Evolutionary conservation across 2,113 vertebrate species (phyloP).

Genomic region (Eolophus roseicapilla): DNA sequence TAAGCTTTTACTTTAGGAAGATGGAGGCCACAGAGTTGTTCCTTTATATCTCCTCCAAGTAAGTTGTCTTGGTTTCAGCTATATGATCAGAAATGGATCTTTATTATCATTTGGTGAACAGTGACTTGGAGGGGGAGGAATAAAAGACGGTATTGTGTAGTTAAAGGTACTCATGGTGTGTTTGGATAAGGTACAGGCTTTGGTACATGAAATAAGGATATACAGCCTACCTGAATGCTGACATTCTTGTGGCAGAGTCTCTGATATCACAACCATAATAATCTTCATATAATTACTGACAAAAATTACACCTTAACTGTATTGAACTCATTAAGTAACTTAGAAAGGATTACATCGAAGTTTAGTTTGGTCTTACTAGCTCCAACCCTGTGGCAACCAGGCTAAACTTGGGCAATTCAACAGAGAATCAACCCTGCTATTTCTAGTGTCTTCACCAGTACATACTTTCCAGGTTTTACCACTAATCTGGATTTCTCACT

Average conservation of each 20-base stretch:
- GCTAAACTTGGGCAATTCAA: not conserved
- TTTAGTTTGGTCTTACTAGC: not conserved
- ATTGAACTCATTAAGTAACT: not conserved
- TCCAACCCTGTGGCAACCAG: not conserved
- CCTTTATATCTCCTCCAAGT: not conserved
- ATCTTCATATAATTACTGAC: not conserved
- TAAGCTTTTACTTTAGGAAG: not conserved
- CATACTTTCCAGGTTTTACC: not conserved
- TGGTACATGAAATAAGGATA: not conserved
- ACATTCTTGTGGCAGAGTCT: not conserved
- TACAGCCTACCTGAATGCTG: not conserved
- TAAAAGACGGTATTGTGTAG: not conserved
- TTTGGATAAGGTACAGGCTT: not conserved
- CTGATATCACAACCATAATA: not conserved
- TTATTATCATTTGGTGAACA: not conserved
- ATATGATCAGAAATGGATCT: not conserved
- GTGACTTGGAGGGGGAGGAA: not conserved
- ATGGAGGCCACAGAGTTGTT: not conserved
- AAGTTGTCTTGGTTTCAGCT: not conserved
- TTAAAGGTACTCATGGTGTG: not conserved
- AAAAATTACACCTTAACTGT: not conserved
- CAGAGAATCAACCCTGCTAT: not conserved
- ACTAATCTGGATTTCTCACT: not conserved
- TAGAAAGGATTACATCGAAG: not conserved
- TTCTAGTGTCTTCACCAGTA: not conserved